Percentiles rank a stretch among this genome's conserved stretches.
Evolutionary conservation across 2,797 vertebrate genomes (phyloP).

Genomic region (Halcyon badia): DNA sequence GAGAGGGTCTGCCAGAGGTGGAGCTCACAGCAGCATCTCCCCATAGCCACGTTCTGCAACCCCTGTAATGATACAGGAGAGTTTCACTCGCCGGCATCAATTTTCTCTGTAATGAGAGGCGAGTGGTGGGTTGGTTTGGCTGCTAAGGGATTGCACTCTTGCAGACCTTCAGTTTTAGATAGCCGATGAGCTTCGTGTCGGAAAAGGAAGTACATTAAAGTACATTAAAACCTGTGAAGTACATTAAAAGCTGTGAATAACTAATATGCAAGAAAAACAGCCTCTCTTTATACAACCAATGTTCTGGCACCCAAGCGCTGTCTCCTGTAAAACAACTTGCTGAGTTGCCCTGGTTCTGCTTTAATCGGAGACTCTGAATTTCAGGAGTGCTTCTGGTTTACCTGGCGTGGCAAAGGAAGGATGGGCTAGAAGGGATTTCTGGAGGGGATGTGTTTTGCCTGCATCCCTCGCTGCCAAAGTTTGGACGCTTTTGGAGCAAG

Average conservation of each 20-base stretch:
- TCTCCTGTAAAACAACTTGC: background rate
- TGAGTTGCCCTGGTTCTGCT: background rate
- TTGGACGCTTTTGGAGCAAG: background rate
- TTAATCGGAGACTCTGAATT: background rate
- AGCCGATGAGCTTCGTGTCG: background rate
- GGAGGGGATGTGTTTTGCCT: background rate
- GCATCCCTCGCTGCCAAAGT: background rate
- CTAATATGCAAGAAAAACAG: background rate
- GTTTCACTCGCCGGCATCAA: background rate
- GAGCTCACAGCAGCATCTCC: background rate
- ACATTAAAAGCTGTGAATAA: background rate
- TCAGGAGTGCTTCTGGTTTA: background rate
- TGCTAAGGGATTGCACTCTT: background rate
- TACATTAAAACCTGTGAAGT: background rate
- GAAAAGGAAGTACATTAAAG: background rate
- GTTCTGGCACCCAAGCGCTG: background rate
- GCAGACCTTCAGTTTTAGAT: background rate
- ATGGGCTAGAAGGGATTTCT: background rate
- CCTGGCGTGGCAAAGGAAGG: background rate
- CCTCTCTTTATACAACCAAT: background rate
- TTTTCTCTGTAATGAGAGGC: background rate
- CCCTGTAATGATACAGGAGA: too few species aligned
- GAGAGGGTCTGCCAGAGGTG: background rate
- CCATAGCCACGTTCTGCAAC: background rate
- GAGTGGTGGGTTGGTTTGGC: background rate